phyloP scores from a whole-genome alignment of 2,888 invertebrate species.

The Pristionchus exspectatus region DNA sequence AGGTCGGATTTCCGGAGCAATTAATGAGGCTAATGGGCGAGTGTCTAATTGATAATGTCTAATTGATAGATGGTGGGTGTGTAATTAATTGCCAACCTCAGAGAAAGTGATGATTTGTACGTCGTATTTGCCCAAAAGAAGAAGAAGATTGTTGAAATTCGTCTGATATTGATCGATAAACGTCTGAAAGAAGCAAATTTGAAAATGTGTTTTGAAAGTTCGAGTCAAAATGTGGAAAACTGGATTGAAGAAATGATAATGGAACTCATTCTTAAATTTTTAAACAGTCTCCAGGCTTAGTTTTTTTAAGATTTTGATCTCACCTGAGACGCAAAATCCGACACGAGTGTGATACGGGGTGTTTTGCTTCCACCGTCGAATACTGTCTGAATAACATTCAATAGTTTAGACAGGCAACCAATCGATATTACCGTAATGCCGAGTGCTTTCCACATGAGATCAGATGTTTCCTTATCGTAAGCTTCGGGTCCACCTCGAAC shows the following conservation, averaged over 20 bases:
- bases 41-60: background rate
- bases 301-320: background rate
- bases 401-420: background rate
- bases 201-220: too few species aligned
- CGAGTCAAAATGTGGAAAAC: too few species aligned
- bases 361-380: conserved; percentile 19
- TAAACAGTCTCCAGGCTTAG: too few species aligned
- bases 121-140: conserved; percentile 57
- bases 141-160: conserved; percentile 56
- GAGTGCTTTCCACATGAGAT: conserved; percentile 49
- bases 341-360: conserved; percentile 61
- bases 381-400: background rate
- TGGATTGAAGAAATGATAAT: too few species aligned
- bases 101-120: conserved; percentile 62
- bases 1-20: conserved; percentile 21
- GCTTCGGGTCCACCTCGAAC: conserved; percentile 35
- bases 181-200: conserved; percentile 33
- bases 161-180: conserved; percentile 59
- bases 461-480: conserved; percentile 30
- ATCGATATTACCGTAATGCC: conserved; percentile 17
- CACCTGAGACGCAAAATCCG: conserved; percentile 67
- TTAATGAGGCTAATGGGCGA: background rate
- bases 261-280: too few species aligned
- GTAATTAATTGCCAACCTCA: conserved; percentile 32
- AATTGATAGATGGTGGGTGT: background rate